Evolutionary conservation across 1,140 invertebrate genomes (phyloP), one percentile per base, ranked within the genome.

Genomic region (Polypedilum pembai): DNA sequence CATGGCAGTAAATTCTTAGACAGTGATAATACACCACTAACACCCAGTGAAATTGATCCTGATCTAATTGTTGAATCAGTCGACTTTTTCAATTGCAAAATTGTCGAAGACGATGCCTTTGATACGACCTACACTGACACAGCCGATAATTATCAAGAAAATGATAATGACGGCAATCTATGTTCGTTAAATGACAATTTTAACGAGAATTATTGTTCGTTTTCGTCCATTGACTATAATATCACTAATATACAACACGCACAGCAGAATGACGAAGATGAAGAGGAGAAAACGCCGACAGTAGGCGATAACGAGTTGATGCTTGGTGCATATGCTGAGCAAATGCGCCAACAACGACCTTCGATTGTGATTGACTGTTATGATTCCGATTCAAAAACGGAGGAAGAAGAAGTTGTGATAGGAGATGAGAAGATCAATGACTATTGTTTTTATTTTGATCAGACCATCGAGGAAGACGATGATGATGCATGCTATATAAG

Each of bases 391-490:
- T 21, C 73, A 3, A 56, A 56, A 73, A 20, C 63, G 2, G 74
- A 69, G 7, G 21, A 24, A 3, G 12, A n/a, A 3, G n/a, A 41
- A 40, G 65, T 40, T 40, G 63, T 66, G 40, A n/a, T 40, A 72
- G 33, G 15, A 5, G 65, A 40, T 63, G 24, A 10, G 7, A 33
- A 74, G 10, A 21, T 41, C 20, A 21, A 41, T 45, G 33, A 41
- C 21, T 41, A 56, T 74, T 40, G 33, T 10, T 69, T 65, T 12
- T 74, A 74, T 74, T 74, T 74, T 72, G 56, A 74, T 74, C 74
- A 74, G 41, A 74, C 74, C 4, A 74, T 74, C 17, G 74, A 74
- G 69, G 74, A 74, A 24, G 74, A 74, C 12, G 74, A 69, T 41
- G 73, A 41, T 3, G 41, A 45, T 74, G 73, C 10, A 21, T 20